These are phyloP conservation scores for Sternarchorhynchus goeldii DNA, from an alignment of 2,797 vertebrate genomes.

Conservation along the genomic window DNA sequence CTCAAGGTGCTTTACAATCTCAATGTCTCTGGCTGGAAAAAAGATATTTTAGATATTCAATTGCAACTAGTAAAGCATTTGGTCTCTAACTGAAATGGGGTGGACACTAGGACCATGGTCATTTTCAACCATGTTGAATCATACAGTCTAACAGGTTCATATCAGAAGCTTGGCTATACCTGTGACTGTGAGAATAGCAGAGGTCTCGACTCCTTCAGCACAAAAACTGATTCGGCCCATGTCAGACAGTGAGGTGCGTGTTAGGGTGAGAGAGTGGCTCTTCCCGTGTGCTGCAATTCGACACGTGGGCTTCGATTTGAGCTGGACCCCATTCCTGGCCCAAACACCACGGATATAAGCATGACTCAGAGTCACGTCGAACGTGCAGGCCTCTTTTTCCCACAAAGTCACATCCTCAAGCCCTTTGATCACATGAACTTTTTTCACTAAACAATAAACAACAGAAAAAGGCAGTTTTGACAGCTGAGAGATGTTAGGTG, in stretches of 20 bases:
- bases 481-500: neutral
- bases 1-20: constrained; percentile 82
- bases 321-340: constrained; percentile 79
- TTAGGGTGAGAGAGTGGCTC: constrained; percentile 82
- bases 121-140: too few species aligned
- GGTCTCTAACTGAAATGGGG: too few species aligned
- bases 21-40: constrained; percentile 83
- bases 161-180: constrained; percentile 71
- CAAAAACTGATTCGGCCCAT: constrained; percentile 84
- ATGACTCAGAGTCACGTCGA: constrained; percentile 86
- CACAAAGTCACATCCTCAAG: constrained; percentile 77
- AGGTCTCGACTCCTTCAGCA: constrained; percentile 79
- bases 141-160: too few species aligned
- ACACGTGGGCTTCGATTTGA: constrained; percentile 81
- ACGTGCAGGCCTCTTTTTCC: constrained; percentile 82
- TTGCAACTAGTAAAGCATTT: too few species aligned
- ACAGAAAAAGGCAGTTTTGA: neutral
- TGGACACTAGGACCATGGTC: too few species aligned
- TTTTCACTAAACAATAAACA: constrained; percentile 76
- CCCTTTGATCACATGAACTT: constrained; percentile 83
- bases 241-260: constrained; percentile 76
- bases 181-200: constrained; percentile 81
- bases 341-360: constrained; percentile 84
- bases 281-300: constrained; percentile 77
- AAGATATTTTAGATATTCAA: neutral